Evolutionary conservation across 2,888 invertebrate species (phyloP).

Genomic region (Ornithoptera priamus): DNA sequence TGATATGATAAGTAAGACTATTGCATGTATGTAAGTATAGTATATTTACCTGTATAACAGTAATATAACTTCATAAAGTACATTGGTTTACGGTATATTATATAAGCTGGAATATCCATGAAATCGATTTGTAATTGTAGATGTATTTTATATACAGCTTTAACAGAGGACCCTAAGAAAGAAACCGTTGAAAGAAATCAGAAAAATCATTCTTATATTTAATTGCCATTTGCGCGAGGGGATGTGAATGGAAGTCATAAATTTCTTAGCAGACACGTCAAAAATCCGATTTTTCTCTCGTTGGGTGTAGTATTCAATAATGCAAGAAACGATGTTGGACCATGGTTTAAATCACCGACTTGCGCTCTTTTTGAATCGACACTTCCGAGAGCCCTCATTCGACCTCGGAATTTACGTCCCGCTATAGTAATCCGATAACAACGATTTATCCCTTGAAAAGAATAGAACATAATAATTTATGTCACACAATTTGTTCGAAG

Average conservation of each 20-base stretch:
- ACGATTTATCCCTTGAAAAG: constrained; percentile 31
- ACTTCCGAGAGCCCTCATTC: constrained; percentile 41
- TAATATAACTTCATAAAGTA: too few relatives aligned
- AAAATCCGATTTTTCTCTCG: constrained; percentile 74
- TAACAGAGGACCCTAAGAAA: not conserved
- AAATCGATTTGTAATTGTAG: too few relatives aligned
- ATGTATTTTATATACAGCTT: not conserved
- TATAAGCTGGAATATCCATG: too few relatives aligned
- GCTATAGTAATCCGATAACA: constrained; percentile 36
- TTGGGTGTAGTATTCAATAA: constrained; percentile 71
- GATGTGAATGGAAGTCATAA: constrained; percentile 66
- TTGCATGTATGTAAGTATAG: too few relatives aligned
- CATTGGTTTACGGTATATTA: too few relatives aligned
- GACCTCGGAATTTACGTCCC: constrained; percentile 28
- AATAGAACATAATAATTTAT: constrained; percentile 8
- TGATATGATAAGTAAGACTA: too few relatives aligned
- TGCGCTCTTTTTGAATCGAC: constrained; percentile 51
- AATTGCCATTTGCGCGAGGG: constrained; percentile 65
- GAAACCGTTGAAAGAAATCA: constrained; percentile 1
- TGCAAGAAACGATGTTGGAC: constrained; percentile 50
- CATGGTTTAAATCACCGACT: constrained; percentile 65
- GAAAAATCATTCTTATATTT: constrained; percentile 42
- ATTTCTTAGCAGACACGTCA: constrained; percentile 61
- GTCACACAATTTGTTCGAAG: not conserved
- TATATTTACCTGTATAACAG: too few relatives aligned